phyloP scores from a whole-genome alignment of 2,888 invertebrate genomes.

The Ferdinandea cuprea region DNA sequence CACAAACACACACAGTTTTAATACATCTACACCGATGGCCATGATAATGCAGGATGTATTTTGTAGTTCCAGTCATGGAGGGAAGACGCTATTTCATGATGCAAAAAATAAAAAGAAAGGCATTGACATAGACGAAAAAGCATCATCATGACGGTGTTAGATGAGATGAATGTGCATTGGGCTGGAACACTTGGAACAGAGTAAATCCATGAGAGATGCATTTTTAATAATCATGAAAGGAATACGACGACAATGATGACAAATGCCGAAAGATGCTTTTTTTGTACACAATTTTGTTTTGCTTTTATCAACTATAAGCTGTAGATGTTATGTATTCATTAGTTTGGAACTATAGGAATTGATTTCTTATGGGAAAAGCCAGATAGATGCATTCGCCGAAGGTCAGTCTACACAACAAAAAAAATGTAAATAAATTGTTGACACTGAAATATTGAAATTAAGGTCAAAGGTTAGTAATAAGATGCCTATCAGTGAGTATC shows the following conservation, averaged over 20 bases:
- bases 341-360: constrained; percentile 38
- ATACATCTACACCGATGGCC: neutral
- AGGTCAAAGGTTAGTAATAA: neutral
- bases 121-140: neutral
- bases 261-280: constrained; percentile 29
- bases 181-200: constrained; percentile 24
- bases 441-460: constrained; percentile 24
- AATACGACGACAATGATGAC: neutral
- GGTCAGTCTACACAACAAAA: neutral
- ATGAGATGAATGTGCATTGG: constrained; percentile 66
- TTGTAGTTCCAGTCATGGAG: neutral
- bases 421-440: constrained; percentile 3
- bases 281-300: constrained; percentile 13
- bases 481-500: neutral
- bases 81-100: neutral
- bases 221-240: constrained; percentile 68
- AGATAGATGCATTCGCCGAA: constrained; percentile 2
- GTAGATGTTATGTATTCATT: constrained; percentile 36
- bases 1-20: neutral
- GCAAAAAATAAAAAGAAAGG: neutral
- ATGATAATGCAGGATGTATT: constrained; percentile 2
- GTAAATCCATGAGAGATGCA: constrained; percentile 53
- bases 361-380: constrained; percentile 38
- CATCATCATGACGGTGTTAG: constrained; percentile 33
- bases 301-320: neutral